Evolutionary conservation across 1,140 invertebrate species (phyloP), one percentile per base, ranked within the genome.

Genomic region (Augochlora pura): DNA sequence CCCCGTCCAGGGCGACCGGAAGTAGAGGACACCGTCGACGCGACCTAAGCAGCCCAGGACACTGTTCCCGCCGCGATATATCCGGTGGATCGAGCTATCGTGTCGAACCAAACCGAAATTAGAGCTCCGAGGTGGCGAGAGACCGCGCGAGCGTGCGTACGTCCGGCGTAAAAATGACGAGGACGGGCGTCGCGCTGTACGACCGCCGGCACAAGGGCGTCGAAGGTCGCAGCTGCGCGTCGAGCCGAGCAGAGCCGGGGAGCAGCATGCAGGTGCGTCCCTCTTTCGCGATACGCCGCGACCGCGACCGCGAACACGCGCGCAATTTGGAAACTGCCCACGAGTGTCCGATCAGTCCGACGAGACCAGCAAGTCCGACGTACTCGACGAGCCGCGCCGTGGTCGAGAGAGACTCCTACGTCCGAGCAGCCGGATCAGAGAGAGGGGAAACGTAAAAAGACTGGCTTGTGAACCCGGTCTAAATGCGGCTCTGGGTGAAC

Each of bases 171-270:
- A 90, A 88, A 89, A 88, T 90, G 89, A 86, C 71, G 70, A 84
- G 82, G 81, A 83, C 63, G 63, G 18, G 83, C 86, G 85, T 85
- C 84, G 73, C 86, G 83, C 82, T 84, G 83, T 81, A 86, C 59
- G 77, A 83, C 60, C 75, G 80, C 49, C 74, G 70, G 83, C 63
- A 85, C 90, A 92, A 92, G 91, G 91, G 88, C 91, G 83, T 83
- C 77, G 86, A 92, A 92, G 91, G 91, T 92, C 91, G 88, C 87
- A 91, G 86, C 83, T 89, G 89, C 87, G 89, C 91, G 85, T 46
- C 42, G 42, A 46, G 42, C 42, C 42, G 42, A 46, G 42, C 42
- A 2, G 42, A 46, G 42, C 59, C 84, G 46, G 64, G 72, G 68
- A 54, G 68, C 76, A 59, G 49, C 73, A 86, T 87, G 86, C 89